Evolutionary conservation across 2,888 invertebrate genomes (phyloP), one percentile per base, ranked within the genome.

Genomic region (Tinea trinotella): DNA sequence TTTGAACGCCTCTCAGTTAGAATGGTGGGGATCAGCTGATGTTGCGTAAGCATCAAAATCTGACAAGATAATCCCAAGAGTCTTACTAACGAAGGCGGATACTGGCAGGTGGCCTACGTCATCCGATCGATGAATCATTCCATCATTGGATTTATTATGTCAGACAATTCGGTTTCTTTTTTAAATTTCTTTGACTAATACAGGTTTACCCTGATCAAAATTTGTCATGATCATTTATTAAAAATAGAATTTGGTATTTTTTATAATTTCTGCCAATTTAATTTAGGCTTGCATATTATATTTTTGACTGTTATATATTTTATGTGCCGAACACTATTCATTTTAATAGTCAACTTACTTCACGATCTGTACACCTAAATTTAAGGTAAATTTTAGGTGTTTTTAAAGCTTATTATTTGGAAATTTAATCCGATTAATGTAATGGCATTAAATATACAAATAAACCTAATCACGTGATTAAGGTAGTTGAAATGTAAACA

Each of bases 71-170:
- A 46, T 46, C 46, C 46, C 46, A 19, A 46, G 46, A 46, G 46
- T 19, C 15, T 46, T 19, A 19, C 46, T 19, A 46, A 46, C 53
- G 44, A 53, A 58, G 53, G 56, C 56, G 55, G 56, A 56, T 56
- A 36, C 53, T 46, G 55, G 13, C 56, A 53, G 50, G 48, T 52
- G 76, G 64, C 83, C 82, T 82, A 78, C 63, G 65, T 66, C 73
- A 76, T 70, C 65, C 65, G 68, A 66, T 60, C 60, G 36, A 60
- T 80, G 77, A 80, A 59, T 82, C 82, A 81, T 65, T 55, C 55
- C 12, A 50, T 20, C 9, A 19, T 20, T 18, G 20, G 18, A 30
- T 48, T 48, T 18, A 46, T 19, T 18, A 48, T 19, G 48, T 15
- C 7, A 13, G 7, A 40, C 17, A 40, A 40, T 40, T 40, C 13